phyloP scores from a whole-genome alignment of 2,888 invertebrate species.

The Trissolcus japonicus region DNA sequence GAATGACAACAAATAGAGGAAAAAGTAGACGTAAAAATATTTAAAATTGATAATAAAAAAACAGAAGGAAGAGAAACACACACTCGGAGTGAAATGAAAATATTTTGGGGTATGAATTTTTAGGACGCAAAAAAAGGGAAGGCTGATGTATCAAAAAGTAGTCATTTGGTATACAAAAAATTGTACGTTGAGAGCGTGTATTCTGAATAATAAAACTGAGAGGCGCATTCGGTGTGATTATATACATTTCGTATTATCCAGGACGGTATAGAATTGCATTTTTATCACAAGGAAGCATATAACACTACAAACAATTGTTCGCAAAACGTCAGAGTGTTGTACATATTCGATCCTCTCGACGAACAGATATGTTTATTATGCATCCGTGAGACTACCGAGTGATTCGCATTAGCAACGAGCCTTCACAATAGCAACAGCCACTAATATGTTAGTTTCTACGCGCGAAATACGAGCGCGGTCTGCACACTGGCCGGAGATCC shows the following conservation, averaged over 20 bases:
- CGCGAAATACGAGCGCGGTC: slow-evolving; percentile 29
- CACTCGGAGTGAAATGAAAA: no score
- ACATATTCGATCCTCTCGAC: slow-evolving; percentile 47
- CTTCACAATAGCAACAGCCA: slow-evolving; percentile 33
- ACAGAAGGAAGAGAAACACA: no score
- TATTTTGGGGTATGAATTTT: no score
- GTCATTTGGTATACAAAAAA: no score
- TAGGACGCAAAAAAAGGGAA: no score
- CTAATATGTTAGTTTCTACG: slow-evolving; percentile 17
- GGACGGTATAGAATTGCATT: slow-evolving; percentile 35
- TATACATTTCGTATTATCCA: slow-evolving; percentile 34
- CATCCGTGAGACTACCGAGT: slow-evolving; percentile 49
- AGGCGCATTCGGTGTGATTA: slow-evolving; percentile 34
- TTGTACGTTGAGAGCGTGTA: not conserved
- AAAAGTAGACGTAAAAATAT: no score
- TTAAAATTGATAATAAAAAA: no score
- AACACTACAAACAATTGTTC: slow-evolving; percentile 53
- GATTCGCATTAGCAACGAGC: slow-evolving; percentile 54
- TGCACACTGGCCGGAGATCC: slow-evolving; percentile 21
- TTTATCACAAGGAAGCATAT: slow-evolving; percentile 35
- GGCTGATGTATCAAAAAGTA: no score
- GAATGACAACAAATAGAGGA: no score
- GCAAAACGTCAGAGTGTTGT: slow-evolving; percentile 14
- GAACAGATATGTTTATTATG: slow-evolving; percentile 55
- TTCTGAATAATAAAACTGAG: slow-evolving; percentile 33